Conservation (phyloP, 2,113 vertebrate species). For the Pleuronectes platessa region DNA sequence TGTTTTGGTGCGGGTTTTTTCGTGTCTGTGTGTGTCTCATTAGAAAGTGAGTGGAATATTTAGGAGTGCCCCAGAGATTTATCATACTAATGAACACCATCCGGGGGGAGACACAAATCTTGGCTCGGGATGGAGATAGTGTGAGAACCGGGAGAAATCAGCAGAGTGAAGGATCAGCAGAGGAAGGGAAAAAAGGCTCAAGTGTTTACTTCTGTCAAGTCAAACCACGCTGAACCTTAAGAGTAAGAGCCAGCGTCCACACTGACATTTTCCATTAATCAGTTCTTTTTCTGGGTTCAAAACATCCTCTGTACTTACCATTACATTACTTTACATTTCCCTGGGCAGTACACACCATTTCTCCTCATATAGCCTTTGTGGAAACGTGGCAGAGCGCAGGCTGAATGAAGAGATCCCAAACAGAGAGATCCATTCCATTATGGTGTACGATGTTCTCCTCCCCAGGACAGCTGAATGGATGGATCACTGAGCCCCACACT, state of each 20-base stretch:
- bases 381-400: constrained; percentile 10
- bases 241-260: constrained; percentile 6
- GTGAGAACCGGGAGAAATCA: constrained; percentile 13
- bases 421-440: background rate
- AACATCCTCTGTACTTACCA: constrained; percentile 23
- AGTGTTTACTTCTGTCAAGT: constrained; percentile 32
- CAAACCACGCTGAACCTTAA: constrained; percentile 35
- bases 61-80: constrained; percentile 63
- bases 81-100: constrained; percentile 77
- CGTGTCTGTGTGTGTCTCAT: constrained; percentile 45
- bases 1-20: constrained; percentile 40
- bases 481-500: constrained; percentile 21
- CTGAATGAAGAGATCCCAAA: background rate
- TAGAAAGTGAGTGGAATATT: constrained; percentile 66
- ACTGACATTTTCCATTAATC: constrained; percentile 23
- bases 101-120: constrained; percentile 46
- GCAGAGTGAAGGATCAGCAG: constrained; percentile 17
- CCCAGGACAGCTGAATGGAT: constrained; percentile 3
- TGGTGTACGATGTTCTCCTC: background rate
- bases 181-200: background rate
- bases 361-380: constrained; percentile 11
- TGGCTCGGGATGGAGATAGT: constrained; percentile 10
- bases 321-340: constrained; percentile 6
- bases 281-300: background rate
- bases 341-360: no score